Evolutionary conservation across 2,797 vertebrate genomes (phyloP), one percentile per base, ranked within the genome.

Genomic region (Phoeniculus purpureus): DNA sequence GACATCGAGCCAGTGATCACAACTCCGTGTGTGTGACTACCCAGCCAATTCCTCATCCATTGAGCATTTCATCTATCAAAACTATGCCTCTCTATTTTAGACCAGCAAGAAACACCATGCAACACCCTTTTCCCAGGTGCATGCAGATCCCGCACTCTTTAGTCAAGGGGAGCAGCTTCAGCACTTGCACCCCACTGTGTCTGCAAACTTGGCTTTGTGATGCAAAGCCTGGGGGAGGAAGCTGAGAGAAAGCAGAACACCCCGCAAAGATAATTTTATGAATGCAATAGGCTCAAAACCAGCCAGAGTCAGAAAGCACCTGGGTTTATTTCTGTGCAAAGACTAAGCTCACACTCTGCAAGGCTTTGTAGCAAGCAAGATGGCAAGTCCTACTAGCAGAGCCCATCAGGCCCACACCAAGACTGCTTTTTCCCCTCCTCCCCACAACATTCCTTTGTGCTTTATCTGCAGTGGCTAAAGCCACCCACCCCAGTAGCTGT

Each of bases 151-250:
- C 17, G 3, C 4, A 14, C 26, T 48, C 19, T 23, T 51, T 25
- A 23, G 8, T 6, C 5, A 1, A 27, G 9, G 27, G 43, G 17
- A 67, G 14, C 10, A 34, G 61, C n/a, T 73, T 73, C 45, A 50
- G 1, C 0, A 6, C n/a, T 40, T 14, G 45, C 13, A 70, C 22
- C 31, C 37, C 52, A 10, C 48, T 10, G 6, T 1, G 1, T 18
- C 65, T 54, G 48, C 10, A 40, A 2, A 7, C 47, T 48, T n/a
- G 11, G n/a, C 15, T 88, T 47, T 74, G 56, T 47, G 58, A 43
- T 64, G 54, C 40, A 86, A 67, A 65, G 29, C 18, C 11, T 12
- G 9, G 4, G 27, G 27, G 70, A 54, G 40, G 32, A 77, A 77
- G 20, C 25, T 2, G 7, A 62, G 61, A 70, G 29, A 79, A 75